Conservation (phyloP, 2,888 invertebrate species). For the Apodemia mormo region DNA sequence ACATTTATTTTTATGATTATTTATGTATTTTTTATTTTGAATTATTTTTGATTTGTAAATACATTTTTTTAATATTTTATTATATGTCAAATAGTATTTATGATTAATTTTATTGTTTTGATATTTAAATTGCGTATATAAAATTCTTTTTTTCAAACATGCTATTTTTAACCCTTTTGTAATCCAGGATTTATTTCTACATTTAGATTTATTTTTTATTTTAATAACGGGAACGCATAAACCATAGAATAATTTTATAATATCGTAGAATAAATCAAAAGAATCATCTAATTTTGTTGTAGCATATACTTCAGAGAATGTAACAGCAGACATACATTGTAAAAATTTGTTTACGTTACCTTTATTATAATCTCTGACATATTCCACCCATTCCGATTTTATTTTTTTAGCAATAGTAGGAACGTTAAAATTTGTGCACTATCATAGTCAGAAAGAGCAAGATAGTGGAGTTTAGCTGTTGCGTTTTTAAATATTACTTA, state of each 20-base stretch:
- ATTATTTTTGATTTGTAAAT: constrained; percentile 19
- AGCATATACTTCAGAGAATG: not conserved
- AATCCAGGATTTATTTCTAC: not conserved
- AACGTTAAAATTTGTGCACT: constrained; percentile 17
- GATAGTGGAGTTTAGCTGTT: constrained; percentile 32
- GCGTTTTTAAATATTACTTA: constrained; percentile 35
- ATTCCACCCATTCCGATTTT: not conserved
- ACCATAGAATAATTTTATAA: too few species aligned
- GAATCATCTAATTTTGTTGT: not conserved
- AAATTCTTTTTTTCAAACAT: not conserved
- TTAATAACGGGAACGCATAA: constrained; percentile 11
- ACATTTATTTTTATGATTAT: constrained; percentile 21
- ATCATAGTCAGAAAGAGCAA: constrained; percentile 27
- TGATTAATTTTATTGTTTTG: not conserved
- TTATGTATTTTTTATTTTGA: constrained; percentile 19
- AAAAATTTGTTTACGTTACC: constrained; percentile 2
- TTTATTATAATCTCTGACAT: constrained; percentile 12
- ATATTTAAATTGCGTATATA: not conserved
- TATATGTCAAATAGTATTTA: too few species aligned
- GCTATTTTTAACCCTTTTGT: constrained; percentile 3
- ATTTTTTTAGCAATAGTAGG: not conserved
- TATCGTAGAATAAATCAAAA: not conserved
- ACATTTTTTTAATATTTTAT: not conserved
- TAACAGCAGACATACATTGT: not conserved
- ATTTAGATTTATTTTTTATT: not conserved